These are phyloP conservation scores for Bufo gargarizans DNA, from an alignment of 2,113 vertebrate genomes.

Conservation along the genomic window DNA sequence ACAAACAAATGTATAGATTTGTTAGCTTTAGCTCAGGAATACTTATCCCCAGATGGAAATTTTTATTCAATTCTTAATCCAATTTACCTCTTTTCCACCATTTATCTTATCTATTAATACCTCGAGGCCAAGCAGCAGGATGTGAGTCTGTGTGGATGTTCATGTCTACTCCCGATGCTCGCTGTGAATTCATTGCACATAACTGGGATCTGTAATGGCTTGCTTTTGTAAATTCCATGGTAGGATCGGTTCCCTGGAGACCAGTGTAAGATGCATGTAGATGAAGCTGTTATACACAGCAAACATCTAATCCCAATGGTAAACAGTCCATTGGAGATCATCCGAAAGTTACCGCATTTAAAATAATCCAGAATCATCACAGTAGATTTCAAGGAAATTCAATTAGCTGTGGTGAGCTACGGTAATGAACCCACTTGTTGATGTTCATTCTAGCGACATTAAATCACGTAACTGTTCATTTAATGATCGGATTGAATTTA, in stretches of 20 bases:
- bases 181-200: constrained; percentile 6
- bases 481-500: not conserved
- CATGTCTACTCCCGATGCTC: not conserved
- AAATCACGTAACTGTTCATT: not conserved
- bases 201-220: not conserved
- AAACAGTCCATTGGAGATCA: not conserved
- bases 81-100: not conserved
- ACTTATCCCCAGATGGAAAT: not conserved
- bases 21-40: not conserved
- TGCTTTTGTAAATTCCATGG: constrained; percentile 2
- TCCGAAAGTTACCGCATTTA: not conserved
- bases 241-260: not conserved
- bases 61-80: not conserved
- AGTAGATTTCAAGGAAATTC: not conserved
- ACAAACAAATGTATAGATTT: not conserved
- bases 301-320: constrained; percentile 12
- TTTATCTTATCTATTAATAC: constrained; percentile 25
- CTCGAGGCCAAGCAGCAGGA: not conserved
- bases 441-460: not conserved
- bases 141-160: not conserved
- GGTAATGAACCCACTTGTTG: not conserved
- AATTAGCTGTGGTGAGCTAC: not conserved
- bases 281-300: not conserved
- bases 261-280: not conserved
- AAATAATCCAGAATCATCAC: not conserved